Evolutionary conservation across 37 sponge, comb jelly and placozoan species (phyloP).

Genomic region (Chondrilla cf. caribensis): DNA sequence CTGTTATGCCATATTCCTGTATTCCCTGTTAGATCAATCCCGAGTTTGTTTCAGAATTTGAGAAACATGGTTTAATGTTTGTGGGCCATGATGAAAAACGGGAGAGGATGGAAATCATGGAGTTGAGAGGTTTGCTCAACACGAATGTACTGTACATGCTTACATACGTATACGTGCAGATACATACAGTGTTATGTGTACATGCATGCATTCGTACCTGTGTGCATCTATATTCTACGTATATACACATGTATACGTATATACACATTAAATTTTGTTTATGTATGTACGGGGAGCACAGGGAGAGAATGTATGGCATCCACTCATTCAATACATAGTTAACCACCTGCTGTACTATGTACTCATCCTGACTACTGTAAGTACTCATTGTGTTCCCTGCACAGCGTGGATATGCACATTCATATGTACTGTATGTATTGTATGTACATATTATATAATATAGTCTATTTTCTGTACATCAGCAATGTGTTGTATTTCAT

Average conservation of each 20-base stretch:
- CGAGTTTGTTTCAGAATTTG: slow-evolving; percentile 49
- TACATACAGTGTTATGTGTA: neutral
- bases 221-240: too few species aligned
- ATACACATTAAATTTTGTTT: too few species aligned
- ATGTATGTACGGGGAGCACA: neutral
- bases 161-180: neutral
- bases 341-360: too few species aligned
- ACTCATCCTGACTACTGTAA: too few species aligned
- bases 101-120: slow-evolving; percentile 92
- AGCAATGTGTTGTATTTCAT: too few species aligned
- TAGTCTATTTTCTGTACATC: too few species aligned
- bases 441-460: too few species aligned
- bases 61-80: slow-evolving; percentile 76
- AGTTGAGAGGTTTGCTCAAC: slow-evolving; percentile 73
- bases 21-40: slow-evolving; percentile 67
- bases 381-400: too few species aligned
- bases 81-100: slow-evolving; percentile 78
- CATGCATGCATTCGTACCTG: neutral
- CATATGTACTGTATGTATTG: too few species aligned
- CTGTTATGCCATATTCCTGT: neutral
- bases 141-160: neutral
- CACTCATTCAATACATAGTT: too few species aligned
- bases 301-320: neutral
- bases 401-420: too few species aligned
- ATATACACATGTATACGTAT: too few species aligned